Percentiles rank a stretch among this genome's conserved stretches.
These are phyloP conservation scores for Dromiciops gliroides DNA, from an alignment of 2,113 vertebrate genomes.

Conservation along the genomic window DNA sequence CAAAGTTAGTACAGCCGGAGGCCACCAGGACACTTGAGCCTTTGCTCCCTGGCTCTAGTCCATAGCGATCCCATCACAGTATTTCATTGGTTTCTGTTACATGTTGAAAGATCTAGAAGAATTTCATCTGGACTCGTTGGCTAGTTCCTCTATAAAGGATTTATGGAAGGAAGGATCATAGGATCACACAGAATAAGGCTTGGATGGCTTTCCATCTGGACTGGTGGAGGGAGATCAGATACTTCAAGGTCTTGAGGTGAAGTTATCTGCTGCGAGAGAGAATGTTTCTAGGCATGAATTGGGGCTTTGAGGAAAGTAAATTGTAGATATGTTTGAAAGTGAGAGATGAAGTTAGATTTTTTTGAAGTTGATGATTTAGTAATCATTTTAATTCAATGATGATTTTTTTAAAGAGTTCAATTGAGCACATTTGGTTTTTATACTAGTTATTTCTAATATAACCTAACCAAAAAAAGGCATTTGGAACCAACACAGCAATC, in stretches of 20 bases:
- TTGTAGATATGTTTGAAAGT: not conserved
- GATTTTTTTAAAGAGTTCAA: not conserved
- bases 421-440: too few species aligned
- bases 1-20: not conserved
- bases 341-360: not conserved
- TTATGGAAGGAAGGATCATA: too few species aligned
- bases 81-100: too few species aligned
- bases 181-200: too few species aligned
- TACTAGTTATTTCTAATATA: too few species aligned
- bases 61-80: not conserved
- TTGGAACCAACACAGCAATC: not conserved
- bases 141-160: too few species aligned
- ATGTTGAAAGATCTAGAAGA: too few species aligned
- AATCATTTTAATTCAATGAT: not conserved
- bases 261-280: not conserved
- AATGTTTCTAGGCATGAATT: not conserved
- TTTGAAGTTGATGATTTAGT: not conserved
- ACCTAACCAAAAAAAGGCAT: not conserved
- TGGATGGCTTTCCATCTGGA: not conserved
- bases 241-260: not conserved
- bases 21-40: not conserved
- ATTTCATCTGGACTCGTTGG: too few species aligned
- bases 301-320: not conserved
- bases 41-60: not conserved
- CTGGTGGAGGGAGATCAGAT: not conserved